phyloP scores from a whole-genome alignment of 2,113 vertebrate species.

The Mobula hypostoma region DNA sequence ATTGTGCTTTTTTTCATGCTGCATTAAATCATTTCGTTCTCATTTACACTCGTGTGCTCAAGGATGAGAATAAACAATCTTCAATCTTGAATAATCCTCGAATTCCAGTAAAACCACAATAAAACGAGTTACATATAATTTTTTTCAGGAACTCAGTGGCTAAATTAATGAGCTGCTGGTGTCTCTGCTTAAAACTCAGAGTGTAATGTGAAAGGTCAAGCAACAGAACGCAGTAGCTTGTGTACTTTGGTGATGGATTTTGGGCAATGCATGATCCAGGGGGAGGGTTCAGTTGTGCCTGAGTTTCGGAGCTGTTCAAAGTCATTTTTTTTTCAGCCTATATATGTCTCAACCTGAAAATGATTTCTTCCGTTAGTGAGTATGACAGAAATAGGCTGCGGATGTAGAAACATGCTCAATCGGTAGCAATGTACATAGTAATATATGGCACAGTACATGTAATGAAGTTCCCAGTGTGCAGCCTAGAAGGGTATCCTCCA shows the following conservation, averaged over 20 bases:
- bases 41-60: too few relatives aligned
- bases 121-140: background rate
- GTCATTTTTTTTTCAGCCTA: conserved; percentile 53
- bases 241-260: conserved; percentile 39
- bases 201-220: background rate
- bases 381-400: conserved; percentile 89
- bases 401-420: conserved; percentile 72
- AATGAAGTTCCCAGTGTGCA: conserved; percentile 98
- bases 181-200: background rate
- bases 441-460: conserved; percentile 90
- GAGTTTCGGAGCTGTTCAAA: conserved; percentile 49
- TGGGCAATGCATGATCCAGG: conserved; percentile 54
- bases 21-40: too few relatives aligned
- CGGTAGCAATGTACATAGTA: conserved; percentile 91
- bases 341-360: conserved; percentile 68
- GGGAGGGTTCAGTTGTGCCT: conserved; percentile 47
- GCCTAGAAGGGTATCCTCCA: conserved; percentile 93
- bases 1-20: too few relatives aligned
- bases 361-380: conserved; percentile 67
- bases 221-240: background rate
- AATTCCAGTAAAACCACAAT: background rate
- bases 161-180: conserved; percentile 1
- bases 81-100: background rate
- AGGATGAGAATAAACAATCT: too few relatives aligned
- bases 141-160: background rate